A percentile compares a stretch with the other conserved stretches of the same genome.
phyloP scores from a whole-genome alignment of 2,797 vertebrate species.

The Microctenopoma lineatum region DNA sequence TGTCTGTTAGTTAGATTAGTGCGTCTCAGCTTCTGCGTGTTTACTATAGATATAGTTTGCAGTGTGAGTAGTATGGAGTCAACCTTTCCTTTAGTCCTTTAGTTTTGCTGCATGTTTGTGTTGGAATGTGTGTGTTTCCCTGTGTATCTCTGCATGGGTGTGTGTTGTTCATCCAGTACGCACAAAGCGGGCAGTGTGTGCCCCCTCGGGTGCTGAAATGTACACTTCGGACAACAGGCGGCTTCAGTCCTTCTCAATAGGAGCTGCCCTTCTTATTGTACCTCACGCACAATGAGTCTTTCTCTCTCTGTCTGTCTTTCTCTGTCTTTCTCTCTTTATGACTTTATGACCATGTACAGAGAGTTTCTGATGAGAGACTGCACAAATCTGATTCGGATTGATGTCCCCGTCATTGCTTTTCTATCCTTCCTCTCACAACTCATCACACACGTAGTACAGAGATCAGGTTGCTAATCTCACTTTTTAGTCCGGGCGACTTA shows the following conservation, averaged over 20 bases:
- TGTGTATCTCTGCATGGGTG: constrained; percentile 64
- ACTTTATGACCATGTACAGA: constrained; percentile 72
- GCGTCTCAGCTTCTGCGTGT: background rate
- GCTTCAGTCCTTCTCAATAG: constrained; percentile 86
- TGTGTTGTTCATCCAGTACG: constrained; percentile 70
- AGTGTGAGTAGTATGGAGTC: constrained; percentile 35
- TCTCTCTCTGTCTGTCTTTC: constrained; percentile 71
- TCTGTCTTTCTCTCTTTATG: constrained; percentile 64
- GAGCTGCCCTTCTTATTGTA: constrained; percentile 89
- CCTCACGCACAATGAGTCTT: constrained; percentile 86
- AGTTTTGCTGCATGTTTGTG: constrained; percentile 48
- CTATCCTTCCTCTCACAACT: constrained; percentile 23
- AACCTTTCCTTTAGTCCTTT: constrained; percentile 37
- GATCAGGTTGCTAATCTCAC: constrained; percentile 14
- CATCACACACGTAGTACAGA: constrained; percentile 3
- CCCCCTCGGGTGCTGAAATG: constrained; percentile 78
- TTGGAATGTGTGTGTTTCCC: constrained; percentile 54
- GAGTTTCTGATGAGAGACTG: constrained; percentile 62
- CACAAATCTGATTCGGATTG: constrained; percentile 48
- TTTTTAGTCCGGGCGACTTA: constrained; percentile 14
- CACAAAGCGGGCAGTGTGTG: constrained; percentile 85
- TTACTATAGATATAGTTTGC: background rate
- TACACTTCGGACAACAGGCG: constrained; percentile 83
- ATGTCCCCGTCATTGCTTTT: constrained; percentile 35
- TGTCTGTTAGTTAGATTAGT: constrained; percentile 1